Evolutionary conservation across 2,888 invertebrate genomes (phyloP).

Genomic region (Drosophila picticornis): DNA sequence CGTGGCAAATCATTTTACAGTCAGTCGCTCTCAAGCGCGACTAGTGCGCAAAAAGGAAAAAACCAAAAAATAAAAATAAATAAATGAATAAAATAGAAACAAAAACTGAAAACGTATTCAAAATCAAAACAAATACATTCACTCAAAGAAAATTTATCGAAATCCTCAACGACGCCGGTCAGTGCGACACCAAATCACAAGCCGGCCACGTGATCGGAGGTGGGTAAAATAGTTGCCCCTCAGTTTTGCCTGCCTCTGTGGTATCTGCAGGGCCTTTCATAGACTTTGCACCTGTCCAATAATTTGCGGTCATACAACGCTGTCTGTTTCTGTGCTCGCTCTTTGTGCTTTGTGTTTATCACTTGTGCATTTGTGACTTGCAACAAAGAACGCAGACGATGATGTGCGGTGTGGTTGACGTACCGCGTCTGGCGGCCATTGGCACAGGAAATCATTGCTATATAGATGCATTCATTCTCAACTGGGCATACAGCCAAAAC

Average conservation of each 20-base stretch:
- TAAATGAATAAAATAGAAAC: slow-evolving; percentile 9
- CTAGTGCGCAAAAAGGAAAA: slow-evolving; percentile 40
- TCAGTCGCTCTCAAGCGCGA: slow-evolving; percentile 52
- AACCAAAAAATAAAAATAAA: background rate
- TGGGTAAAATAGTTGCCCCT: slow-evolving; percentile 10
- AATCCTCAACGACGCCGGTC: slow-evolving; percentile 51
- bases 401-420: slow-evolving; percentile 1
- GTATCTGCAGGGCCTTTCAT: background rate
- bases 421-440: slow-evolving; percentile 70
- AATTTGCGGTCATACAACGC: slow-evolving; percentile 31
- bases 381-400: slow-evolving; percentile 27
- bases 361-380: slow-evolving; percentile 37
- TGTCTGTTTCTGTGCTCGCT: slow-evolving; percentile 16
- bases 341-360: slow-evolving; percentile 60
- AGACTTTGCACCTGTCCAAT: slow-evolving; percentile 23
- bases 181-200: slow-evolving; percentile 57
- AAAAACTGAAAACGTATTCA: slow-evolving; percentile 3
- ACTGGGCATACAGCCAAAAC: slow-evolving; percentile 65
- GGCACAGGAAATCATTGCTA: slow-evolving; percentile 67
- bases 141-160: slow-evolving; percentile 11
- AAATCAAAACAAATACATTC: slow-evolving; percentile 46
- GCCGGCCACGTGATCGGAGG: slow-evolving; percentile 62
- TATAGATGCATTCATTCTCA: slow-evolving; percentile 22
- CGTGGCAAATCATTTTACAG: slow-evolving; percentile 75
- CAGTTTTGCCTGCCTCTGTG: background rate